Evolutionary conservation across 2,888 invertebrate species (phyloP), one percentile per base, ranked within the genome.

Genomic region (Ypsolopha scabrella): DNA sequence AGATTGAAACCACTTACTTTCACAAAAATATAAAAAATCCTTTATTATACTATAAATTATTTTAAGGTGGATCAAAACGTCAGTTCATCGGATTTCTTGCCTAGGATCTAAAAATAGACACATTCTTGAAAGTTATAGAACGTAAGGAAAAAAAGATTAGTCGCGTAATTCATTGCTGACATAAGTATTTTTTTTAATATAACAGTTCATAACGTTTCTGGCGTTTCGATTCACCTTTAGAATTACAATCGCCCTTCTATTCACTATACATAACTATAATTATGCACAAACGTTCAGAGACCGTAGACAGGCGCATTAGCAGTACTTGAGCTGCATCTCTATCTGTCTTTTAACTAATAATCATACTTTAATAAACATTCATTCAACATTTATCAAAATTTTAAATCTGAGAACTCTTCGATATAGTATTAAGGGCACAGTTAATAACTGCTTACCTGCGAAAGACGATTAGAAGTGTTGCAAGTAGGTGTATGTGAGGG

Each of bases 1-100:
- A 14, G 50, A 47, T 48, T 54, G 52, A 50, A 50, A 57, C 51
- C 49, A 41, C 49, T 37, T 37, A 49, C 39, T 39, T 48, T 41
- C 39, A 48, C 38, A 49, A 39, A 49, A 49, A 41, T 49, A 49
- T 49, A 49, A 49, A 14, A 49, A 39, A 39, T 49, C 10, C 33
- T 33, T 49, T 33, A 33, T 13, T 35, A 46, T 46, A 46, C 2
- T 36, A 34, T 11, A 43, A 43, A 43, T 43, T 43, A 35, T 14
- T 14, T 36, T 9, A 14, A 47, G 47, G 37, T 37, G 14, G 1
- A 45, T 43, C 13, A 41, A n/a, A 13, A n/a, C 41, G 41, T 8
- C 41, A 41, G 41, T 1, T n/a, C 7, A 13, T 43, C 43, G 7
- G 13, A 43, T 6, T 43, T 14, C 14, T 24, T 24, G 4, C 24